Base-by-base conservation (phyloP, 2,888 invertebrate genomes). In the Trissonchulus latispiculum region DNA sequence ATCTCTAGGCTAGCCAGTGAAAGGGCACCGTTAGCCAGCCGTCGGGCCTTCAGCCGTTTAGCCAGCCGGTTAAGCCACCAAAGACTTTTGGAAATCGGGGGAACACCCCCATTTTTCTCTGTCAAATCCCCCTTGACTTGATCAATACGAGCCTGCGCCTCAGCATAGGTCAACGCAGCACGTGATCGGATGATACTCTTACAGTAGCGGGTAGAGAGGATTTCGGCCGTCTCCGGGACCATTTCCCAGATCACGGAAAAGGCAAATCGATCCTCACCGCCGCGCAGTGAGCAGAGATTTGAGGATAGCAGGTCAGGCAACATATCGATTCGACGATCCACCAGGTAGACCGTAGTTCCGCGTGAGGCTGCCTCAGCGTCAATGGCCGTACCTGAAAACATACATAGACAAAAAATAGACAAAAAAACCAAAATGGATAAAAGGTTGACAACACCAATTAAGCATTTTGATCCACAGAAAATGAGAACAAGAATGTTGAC, bases 181-280 rank as follows among this genome's bases (percentile, higher is more conserved):
- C 83, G 83, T 3, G 86, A 86, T 36, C 90, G 88, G 76, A 99
- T 99, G 62, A 99, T 89, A 79, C 94, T 94, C 84, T 99, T 99
- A 81, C 90, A 90, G 82, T 91, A 97, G 77, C 88, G 89, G 0
- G 91, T 91, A 2, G 87, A 87, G 0, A 94, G 80, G 72, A 95
- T 90, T 78, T 93, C 79, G 29, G 82, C 90, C n/a, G n/a, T n/a
- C 66, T 92, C 87, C 8, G 88, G 86, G 75, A 91, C 91, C 81
- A 99, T 87, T 84, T 93, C 91, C 97, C 97, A 99, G 69, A 99
- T 86, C 76, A 93, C 93, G 0, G 96, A 95, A 83, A 99, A 99
- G 0, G 97, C 95, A 81, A 97, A 90, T 76, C 86, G 84, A 81
- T 94, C 94, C 77, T 91, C 94, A 29, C 90, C 89, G 0, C 92